Conservation (phyloP, 2,113 vertebrate species). For the Dissostichus mawsoni region DNA sequence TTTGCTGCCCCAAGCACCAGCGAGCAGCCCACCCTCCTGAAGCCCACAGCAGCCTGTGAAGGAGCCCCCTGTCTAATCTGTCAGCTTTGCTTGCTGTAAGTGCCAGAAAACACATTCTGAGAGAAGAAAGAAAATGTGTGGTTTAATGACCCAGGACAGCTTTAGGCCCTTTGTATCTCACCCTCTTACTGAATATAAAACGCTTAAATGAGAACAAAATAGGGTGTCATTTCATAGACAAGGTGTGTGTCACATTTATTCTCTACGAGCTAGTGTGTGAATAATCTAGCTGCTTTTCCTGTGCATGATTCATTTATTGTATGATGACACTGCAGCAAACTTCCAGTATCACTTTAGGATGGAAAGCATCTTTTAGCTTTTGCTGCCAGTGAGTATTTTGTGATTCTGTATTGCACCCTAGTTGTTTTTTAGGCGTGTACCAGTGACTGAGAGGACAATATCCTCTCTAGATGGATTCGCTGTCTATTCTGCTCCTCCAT, state of each 20-base stretch:
- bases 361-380: slow-evolving; percentile 6
- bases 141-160: slow-evolving; percentile 80
- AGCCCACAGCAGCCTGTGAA: slow-evolving; percentile 67
- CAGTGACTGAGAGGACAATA: slow-evolving; percentile 51
- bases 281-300: slow-evolving; percentile 34
- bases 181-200: slow-evolving; percentile 75
- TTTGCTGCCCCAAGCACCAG: slow-evolving; percentile 69
- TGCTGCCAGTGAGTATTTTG: slow-evolving; percentile 13
- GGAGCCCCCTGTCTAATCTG: slow-evolving; percentile 76
- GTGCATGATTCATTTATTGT: slow-evolving; percentile 35
- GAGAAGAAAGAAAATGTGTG: slow-evolving; percentile 73
- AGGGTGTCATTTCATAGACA: slow-evolving; percentile 65
- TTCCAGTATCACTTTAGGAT: not conserved
- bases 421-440: slow-evolving; percentile 21
- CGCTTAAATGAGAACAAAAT: slow-evolving; percentile 77
- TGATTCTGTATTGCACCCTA: slow-evolving; percentile 5
- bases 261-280: slow-evolving; percentile 10
- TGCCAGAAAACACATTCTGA: slow-evolving; percentile 76
- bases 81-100: slow-evolving; percentile 71
- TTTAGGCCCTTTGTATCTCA: slow-evolving; percentile 71
- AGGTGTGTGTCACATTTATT: slow-evolving; percentile 49
- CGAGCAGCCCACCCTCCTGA: slow-evolving; percentile 71
- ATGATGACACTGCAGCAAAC: not conserved
- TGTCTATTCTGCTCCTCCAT: slow-evolving; percentile 55
- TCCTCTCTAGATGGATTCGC: slow-evolving; percentile 49